These are phyloP conservation scores for Stictocephala bisonia DNA, from an alignment of 2,888 invertebrate genomes.

Conservation along the genomic window DNA sequence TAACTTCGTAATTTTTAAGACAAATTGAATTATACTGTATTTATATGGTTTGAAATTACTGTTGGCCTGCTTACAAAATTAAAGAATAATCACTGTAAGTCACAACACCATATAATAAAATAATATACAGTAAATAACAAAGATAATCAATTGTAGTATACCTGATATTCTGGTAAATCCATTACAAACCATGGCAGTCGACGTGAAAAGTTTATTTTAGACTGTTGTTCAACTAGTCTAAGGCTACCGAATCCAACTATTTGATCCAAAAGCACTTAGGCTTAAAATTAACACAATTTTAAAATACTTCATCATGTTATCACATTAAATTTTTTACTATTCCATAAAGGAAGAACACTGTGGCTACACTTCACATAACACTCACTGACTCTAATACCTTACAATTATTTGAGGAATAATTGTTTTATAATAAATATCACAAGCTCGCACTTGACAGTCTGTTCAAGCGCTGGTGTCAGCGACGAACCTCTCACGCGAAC, in stretches of 20 bases:
- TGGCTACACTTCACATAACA: slow-evolving; percentile 23
- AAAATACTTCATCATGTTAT: slow-evolving; percentile 16
- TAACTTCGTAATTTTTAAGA: too few relatives aligned
- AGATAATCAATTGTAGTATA: too few relatives aligned
- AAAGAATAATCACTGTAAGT: too few relatives aligned
- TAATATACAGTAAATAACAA: too few relatives aligned
- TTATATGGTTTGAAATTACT: too few relatives aligned
- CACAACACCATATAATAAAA: too few relatives aligned
- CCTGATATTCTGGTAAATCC: slow-evolving; percentile 17
- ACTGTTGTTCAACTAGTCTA: not conserved
- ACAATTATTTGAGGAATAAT: not conserved
- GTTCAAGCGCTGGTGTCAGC: not conserved
- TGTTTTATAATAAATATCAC: not conserved
- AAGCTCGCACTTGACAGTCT: slow-evolving; percentile 5
- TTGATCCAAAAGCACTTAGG: slow-evolving; percentile 12
- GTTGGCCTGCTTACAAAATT: too few relatives aligned
- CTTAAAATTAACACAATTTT: slow-evolving; percentile 1
- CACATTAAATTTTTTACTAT: slow-evolving; percentile 16
- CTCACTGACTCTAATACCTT: not conserved
- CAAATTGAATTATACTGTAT: too few relatives aligned
- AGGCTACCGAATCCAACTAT: slow-evolving; percentile 36
- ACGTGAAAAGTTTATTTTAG: slow-evolving; percentile 27
- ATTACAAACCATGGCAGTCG: slow-evolving; percentile 18
- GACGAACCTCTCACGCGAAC: not conserved
- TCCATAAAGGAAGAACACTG: too few relatives aligned